Evolutionary conservation across 2,797 vertebrate genomes (phyloP), one percentile per base, ranked within the genome.

Genomic region (Setipinna tenuifilis): DNA sequence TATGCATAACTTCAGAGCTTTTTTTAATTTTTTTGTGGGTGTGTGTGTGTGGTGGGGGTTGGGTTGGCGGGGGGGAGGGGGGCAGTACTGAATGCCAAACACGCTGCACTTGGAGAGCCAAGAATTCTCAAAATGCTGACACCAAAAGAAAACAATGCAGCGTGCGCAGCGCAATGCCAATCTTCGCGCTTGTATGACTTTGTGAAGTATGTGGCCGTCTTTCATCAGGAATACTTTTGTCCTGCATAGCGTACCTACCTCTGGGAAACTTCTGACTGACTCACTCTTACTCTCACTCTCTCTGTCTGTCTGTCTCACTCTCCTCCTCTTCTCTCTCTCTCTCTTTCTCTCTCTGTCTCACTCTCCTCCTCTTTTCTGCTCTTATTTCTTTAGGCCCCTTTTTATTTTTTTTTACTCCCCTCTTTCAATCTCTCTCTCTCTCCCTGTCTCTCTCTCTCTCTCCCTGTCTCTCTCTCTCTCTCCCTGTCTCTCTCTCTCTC

Each of bases 121-220:
- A 85, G 86, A 82, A 61, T 85, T 81, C 35, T 48, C 46, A 88
- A 87, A 90, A 82, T 90, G 90, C 91, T 91, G 89, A 91, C 85
- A 82, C 83, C 19, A 82, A 87, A 83, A 82, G 85, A 90, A 90
- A 90, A 87, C 85, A 90, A 88, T 85, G 88, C 88, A 90, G 86
- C 90, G 88, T 88, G 87, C 88, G 83, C 41, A 75, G 87, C 88
- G 83, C 41, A 75, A 87, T 88, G 89, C 87, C 88, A 88, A 84
- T 86, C 87, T 89, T 82, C 14, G 21, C 71, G 84, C 82, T 86
- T 86, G 82, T 82, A 57, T 86, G 57, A 50, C 84, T 28, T 50
- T 71, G 50, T 87, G 86, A 88, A 88, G 89, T 86, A 87, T 58
- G 71, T 44, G 71, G 71, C 31, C 35, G 86, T 85, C 87, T 65